These are phyloP conservation scores for Palythoa grandiflora DNA, from an alignment of 92 coral and sea anemone genomes.

Conservation along the genomic window DNA sequence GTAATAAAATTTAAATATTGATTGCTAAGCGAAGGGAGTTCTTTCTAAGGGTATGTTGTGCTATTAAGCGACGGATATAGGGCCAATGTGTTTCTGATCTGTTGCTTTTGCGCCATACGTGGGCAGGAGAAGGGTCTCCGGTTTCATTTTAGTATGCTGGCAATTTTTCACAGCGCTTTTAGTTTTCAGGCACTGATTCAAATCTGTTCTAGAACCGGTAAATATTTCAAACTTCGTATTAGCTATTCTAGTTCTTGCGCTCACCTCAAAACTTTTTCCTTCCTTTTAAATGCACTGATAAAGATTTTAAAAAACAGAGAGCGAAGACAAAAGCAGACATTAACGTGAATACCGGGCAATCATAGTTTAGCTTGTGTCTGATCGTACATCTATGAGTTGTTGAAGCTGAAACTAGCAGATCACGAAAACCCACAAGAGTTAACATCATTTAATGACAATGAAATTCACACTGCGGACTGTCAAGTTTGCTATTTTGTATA, in stretches of 20 bases:
- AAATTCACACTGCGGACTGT: constrained; percentile 77
- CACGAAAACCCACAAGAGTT: constrained; percentile 64
- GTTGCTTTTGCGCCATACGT: constrained; percentile 24
- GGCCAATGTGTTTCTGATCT: neutral
- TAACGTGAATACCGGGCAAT: constrained; percentile 67
- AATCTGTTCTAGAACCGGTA: constrained; percentile 37
- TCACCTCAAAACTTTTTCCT: constrained; percentile 25
- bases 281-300: constrained; percentile 46
- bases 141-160: constrained; percentile 32
- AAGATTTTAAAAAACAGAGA: constrained; percentile 24
- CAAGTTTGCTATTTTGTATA: constrained; percentile 86
- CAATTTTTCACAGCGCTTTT: constrained; percentile 32
- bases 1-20: neutral
- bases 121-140: constrained; percentile 29
- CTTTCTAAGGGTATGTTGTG: neutral
- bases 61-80: neutral
- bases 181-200: constrained; percentile 21
- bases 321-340: constrained; percentile 67
- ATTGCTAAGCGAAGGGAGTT: neutral
- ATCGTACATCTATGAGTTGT: constrained; percentile 28
- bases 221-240: constrained; percentile 15
- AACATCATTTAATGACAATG: constrained; percentile 75
- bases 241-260: constrained; percentile 15
- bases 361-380: constrained; percentile 12
- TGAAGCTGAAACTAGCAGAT: constrained; percentile 34